phyloP scores from a whole-genome alignment of 2,797 vertebrate species.

The Pempheris klunzingeri region DNA sequence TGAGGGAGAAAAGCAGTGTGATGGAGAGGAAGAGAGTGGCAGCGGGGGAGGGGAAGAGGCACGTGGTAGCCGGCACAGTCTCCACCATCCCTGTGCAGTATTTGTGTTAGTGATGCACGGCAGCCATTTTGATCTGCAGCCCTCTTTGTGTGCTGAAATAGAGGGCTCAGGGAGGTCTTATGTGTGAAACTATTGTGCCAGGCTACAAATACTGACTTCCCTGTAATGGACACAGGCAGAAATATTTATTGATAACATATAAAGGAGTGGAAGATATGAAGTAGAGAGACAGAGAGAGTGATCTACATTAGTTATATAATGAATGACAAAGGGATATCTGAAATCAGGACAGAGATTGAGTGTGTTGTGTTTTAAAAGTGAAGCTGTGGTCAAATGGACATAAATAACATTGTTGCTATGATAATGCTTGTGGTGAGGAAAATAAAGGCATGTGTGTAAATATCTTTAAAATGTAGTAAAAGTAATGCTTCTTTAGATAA shows the following conservation, averaged over 20 bases:
- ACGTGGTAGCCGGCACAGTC: constrained; percentile 69
- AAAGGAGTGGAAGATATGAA: not conserved
- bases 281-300: not conserved
- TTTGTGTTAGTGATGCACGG: constrained; percentile 67
- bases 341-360: constrained; percentile 47
- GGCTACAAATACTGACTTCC: not conserved
- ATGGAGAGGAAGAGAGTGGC: constrained; percentile 66
- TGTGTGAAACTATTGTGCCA: constrained; percentile 13
- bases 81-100: constrained; percentile 71
- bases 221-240: not conserved
- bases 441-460: not conserved
- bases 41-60: constrained; percentile 78
- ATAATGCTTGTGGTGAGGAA: not conserved
- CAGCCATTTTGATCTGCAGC: constrained; percentile 81
- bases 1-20: constrained; percentile 43
- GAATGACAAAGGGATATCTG: constrained; percentile 1
- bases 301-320: constrained; percentile 35
- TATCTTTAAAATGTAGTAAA: not conserved
- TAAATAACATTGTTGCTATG: not conserved
- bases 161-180: not conserved
- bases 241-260: not conserved
- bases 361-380: constrained; percentile 20
- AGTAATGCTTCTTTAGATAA: not conserved
- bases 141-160: constrained; percentile 62
- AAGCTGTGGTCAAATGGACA: not conserved